Conservation (phyloP, 2,797 vertebrate species). For the Acrossocheilus fasciatus region DNA sequence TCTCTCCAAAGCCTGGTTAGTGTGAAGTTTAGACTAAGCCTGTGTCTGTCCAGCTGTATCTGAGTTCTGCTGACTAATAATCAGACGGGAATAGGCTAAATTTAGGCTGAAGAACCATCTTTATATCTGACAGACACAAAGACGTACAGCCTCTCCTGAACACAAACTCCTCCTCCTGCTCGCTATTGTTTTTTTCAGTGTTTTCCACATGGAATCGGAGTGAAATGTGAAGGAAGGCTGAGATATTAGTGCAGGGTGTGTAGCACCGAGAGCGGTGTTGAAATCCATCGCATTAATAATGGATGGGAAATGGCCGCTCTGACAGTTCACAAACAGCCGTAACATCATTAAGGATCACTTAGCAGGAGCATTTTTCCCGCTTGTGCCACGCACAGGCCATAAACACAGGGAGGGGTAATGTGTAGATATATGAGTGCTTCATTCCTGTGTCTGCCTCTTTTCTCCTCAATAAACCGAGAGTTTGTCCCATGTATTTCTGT, state of each 20-base stretch:
- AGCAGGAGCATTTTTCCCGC: slow-evolving; percentile 49
- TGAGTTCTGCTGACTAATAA: slow-evolving; percentile 2
- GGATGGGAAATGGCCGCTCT: slow-evolving; percentile 58
- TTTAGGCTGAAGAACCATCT: slow-evolving; percentile 15
- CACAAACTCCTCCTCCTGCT: slow-evolving; percentile 6
- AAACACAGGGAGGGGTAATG: slow-evolving; percentile 36
- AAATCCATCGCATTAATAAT: slow-evolving; percentile 61
- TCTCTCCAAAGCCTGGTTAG: background rate
- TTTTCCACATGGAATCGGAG: background rate
- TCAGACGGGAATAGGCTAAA: slow-evolving; percentile 7
- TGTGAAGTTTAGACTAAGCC: background rate
- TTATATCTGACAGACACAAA: slow-evolving; percentile 19
- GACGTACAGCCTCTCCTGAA: background rate
- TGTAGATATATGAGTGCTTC: slow-evolving; percentile 31
- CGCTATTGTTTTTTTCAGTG: background rate
- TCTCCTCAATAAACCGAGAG: background rate
- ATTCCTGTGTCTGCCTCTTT: background rate
- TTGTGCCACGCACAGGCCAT: slow-evolving; percentile 31
- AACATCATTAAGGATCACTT: slow-evolving; percentile 71
- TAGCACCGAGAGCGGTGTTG: slow-evolving; percentile 10
- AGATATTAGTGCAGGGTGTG: slow-evolving; percentile 26
- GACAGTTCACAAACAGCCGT: slow-evolving; percentile 55
- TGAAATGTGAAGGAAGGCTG: background rate
- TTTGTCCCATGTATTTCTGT: slow-evolving; percentile 42
- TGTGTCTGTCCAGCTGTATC: slow-evolving; percentile 11